Evolutionary conservation across 1,140 invertebrate genomes (phyloP).

Genomic region (Babylonia areolata): DNA sequence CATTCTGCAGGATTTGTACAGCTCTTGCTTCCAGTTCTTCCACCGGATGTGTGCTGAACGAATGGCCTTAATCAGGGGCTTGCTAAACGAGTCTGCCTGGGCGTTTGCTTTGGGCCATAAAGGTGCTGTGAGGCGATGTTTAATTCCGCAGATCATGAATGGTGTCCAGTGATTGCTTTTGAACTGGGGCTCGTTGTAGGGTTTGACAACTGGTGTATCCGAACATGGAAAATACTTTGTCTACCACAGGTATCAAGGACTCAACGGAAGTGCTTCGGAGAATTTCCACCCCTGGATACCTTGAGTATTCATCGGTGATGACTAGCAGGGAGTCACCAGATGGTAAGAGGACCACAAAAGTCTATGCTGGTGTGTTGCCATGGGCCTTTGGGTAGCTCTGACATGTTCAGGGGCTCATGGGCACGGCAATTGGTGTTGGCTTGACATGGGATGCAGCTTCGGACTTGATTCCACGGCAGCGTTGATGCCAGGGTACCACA

Average conservation of each 20-base stretch:
- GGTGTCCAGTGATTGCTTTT: constrained; percentile 23
- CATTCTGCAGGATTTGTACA: constrained; percentile 34
- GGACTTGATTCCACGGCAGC: too few relatives aligned
- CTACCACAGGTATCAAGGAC: constrained; percentile 46
- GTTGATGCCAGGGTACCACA: too few relatives aligned
- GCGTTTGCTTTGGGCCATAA: constrained; percentile 46
- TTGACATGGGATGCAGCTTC: too few relatives aligned
- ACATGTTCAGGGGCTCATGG: constrained; percentile 54
- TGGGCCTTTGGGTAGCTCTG: constrained; percentile 45
- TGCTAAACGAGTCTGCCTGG: constrained; percentile 49
- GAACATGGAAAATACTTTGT: constrained; percentile 37
- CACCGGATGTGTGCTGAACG: constrained; percentile 44
- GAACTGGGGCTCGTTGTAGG: constrained; percentile 38
- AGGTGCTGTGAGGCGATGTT: constrained; percentile 43
- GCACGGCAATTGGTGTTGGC: too few relatives aligned
- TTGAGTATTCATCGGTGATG: constrained; percentile 62
- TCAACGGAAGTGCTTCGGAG: constrained; percentile 45
- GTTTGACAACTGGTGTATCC: constrained; percentile 48
- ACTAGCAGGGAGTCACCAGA: constrained; percentile 59
- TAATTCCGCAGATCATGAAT: constrained; percentile 41
- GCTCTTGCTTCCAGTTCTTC: constrained; percentile 52
- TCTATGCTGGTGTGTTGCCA: constrained; percentile 64
- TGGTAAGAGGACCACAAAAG: constrained; percentile 62
- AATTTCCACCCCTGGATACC: constrained; percentile 62
- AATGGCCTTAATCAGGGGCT: constrained; percentile 52